These are phyloP conservation scores for Umimayanthus chanpuru DNA, from an alignment of 92 coral and sea anemone species.

Conservation along the genomic window DNA sequence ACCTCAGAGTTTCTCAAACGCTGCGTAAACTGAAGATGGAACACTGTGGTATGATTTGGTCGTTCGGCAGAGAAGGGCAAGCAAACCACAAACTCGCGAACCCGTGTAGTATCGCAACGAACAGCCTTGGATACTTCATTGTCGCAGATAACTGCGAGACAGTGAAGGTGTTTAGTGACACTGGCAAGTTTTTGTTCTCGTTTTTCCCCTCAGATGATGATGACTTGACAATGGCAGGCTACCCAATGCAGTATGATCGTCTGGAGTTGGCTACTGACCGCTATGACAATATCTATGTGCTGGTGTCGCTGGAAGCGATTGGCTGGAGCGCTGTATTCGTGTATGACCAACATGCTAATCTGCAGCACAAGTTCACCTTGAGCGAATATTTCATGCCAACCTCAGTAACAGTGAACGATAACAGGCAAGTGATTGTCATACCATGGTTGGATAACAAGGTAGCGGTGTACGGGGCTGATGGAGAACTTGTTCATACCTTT, in stretches of 20 bases:
- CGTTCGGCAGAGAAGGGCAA: slow-evolving; percentile 27
- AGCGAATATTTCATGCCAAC: not conserved
- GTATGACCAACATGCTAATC: slow-evolving; percentile 26
- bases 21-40: slow-evolving; percentile 22
- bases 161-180: slow-evolving; percentile 42
- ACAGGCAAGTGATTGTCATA: slow-evolving; percentile 8
- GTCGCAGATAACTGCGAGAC: slow-evolving; percentile 23
- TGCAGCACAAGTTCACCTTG: slow-evolving; percentile 18
- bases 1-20: not conserved
- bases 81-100: slow-evolving; percentile 11
- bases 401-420: slow-evolving; percentile 19
- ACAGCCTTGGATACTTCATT: slow-evolving; percentile 31
- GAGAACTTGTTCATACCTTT: not conserved
- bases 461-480: not conserved
- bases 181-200: slow-evolving; percentile 31
- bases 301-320: not conserved
- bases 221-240: not conserved
- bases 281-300: slow-evolving; percentile 25
- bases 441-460: not conserved
- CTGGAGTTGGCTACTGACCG: slow-evolving; percentile 21
- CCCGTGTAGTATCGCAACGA: slow-evolving; percentile 32
- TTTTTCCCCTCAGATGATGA: slow-evolving; percentile 11
- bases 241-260: not conserved
- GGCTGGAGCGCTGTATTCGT: not conserved
- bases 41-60: slow-evolving; percentile 17